Base-by-base conservation (phyloP, 1,140 invertebrate species). In the Drosophila quadrilineata region DNA sequence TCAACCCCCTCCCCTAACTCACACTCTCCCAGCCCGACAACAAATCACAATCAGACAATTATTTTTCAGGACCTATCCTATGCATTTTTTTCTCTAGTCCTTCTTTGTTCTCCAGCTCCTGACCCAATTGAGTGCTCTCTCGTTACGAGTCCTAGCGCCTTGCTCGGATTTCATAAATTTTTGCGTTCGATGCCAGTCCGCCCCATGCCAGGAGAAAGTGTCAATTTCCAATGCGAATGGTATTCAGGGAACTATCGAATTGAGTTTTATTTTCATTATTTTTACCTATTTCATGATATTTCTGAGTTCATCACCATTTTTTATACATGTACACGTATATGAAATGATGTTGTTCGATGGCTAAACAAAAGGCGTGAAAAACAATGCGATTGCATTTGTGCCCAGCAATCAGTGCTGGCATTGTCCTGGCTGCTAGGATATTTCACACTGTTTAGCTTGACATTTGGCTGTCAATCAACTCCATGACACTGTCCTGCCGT, bases 361-460 rank as follows among this genome's bases (percentile, higher is more conserved):
- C 31, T 24, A 41, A 38, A 71, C 65, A 71, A 82, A 82, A 77
- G 71, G 77, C 62, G 63, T 58, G 62, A 82, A 73, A n/a, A 65
- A 82, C 76, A 82, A 82, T 82, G 82, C 74, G 62, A 62, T 45
- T 62, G 70, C 72, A 84, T 76, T 41, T 84, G 77, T 59, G 72
- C 56, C 56, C 57, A 84, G 69, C 76, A 82, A 82, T 82, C 76
- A 82, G 77, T 73, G 77, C 31, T 58, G 73, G n/a, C 76, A 59
- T 80, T 82, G 73, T 76, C 57, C 64, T 59, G 62, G 41, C 33
- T 63, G 43, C 57, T 19, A 26, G 58, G 12, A 65, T 73, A 84
- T 82, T 84, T 82, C 76, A 82, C 76, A 82, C 76, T 82, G 76
- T 82, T 82, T 84, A 82, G 76, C 76, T 82, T 84, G 77, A 82